These are phyloP conservation scores for Dolomedes plantarius DNA, from an alignment of 2,888 invertebrate genomes.

Conservation along the genomic window DNA sequence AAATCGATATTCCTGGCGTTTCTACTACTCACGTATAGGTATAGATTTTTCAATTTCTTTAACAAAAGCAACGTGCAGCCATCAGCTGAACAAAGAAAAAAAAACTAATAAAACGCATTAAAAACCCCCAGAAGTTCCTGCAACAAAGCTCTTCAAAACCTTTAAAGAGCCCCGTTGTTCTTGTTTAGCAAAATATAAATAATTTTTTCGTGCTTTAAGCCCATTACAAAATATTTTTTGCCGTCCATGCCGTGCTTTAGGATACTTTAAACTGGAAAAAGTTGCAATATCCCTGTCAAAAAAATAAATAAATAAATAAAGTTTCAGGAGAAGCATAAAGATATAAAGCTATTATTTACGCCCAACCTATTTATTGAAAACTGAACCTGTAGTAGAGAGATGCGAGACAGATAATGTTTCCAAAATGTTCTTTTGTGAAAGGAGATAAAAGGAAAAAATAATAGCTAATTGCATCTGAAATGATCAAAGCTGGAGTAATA, in stretches of 20 bases:
- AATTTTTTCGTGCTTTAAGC: slow-evolving; percentile 2
- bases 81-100: not conserved
- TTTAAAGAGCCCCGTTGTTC: not conserved
- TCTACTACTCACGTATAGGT: not conserved
- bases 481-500: too few species aligned
- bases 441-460: not conserved
- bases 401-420: not conserved
- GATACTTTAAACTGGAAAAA: slow-evolving; percentile 2
- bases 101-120: slow-evolving; percentile 7
- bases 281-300: not conserved
- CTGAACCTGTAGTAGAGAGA: not conserved
- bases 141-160: not conserved
- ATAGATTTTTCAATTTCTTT: slow-evolving; percentile 14
- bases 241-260: not conserved
- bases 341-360: not conserved
- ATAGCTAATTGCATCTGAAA: too few species aligned
- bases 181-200: slow-evolving; percentile 4
- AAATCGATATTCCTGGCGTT: not conserved
- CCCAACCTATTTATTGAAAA: not conserved
- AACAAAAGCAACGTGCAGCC: not conserved
- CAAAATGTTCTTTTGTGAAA: not conserved
- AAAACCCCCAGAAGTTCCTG: not conserved
- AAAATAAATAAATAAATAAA: too few species aligned
- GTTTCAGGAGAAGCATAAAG: not conserved
- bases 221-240: not conserved